Conservation (phyloP, 2,888 invertebrate genomes). For the Teinopalpus imperialis region DNA sequence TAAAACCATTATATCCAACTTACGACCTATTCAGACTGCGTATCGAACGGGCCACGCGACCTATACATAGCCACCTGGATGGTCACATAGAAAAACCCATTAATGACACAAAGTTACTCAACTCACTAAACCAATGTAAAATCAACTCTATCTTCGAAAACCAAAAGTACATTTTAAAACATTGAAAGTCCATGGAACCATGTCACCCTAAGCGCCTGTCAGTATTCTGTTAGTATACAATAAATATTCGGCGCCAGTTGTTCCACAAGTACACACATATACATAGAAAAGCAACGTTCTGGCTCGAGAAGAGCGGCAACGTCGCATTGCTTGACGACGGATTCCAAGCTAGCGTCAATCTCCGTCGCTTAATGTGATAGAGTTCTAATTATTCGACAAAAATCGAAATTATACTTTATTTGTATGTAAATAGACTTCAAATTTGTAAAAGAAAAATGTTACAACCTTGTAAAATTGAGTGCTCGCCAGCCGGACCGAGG, state of each 20-base stretch:
- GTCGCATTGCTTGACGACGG: slow-evolving; percentile 63
- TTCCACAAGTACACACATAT: slow-evolving; percentile 76
- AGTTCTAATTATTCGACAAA: slow-evolving; percentile 42
- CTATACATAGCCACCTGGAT: slow-evolving; percentile 81
- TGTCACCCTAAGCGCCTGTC: slow-evolving; percentile 68
- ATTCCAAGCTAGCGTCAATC: slow-evolving; percentile 71
- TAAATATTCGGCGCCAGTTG: slow-evolving; percentile 82
- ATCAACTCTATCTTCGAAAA: slow-evolving; percentile 44
- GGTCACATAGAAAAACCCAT: slow-evolving; percentile 74
- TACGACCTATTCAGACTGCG: slow-evolving; percentile 59
- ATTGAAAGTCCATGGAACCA: slow-evolving; percentile 52
- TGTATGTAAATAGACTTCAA: slow-evolving; percentile 20
- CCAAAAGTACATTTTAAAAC: slow-evolving; percentile 46
- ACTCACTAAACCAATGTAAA: slow-evolving; percentile 35
- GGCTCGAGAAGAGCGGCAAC: slow-evolving; percentile 73
- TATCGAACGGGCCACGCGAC: slow-evolving; percentile 64
- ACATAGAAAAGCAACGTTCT: slow-evolving; percentile 71
- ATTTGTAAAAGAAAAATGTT: slow-evolving; percentile 25
- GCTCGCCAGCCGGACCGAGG: slow-evolving; percentile 50
- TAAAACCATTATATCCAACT: slow-evolving; percentile 50
- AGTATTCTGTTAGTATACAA: slow-evolving; percentile 81
- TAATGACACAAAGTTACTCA: slow-evolving; percentile 47
- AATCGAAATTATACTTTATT: slow-evolving; percentile 37
- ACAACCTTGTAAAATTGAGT: slow-evolving; percentile 46
- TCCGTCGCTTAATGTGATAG: slow-evolving; percentile 42